Percentiles rank a stretch among this genome's conserved stretches.
These are phyloP conservation scores for Tipula vernalis DNA, from an alignment of 2,888 invertebrate genomes.

Conservation along the genomic window DNA sequence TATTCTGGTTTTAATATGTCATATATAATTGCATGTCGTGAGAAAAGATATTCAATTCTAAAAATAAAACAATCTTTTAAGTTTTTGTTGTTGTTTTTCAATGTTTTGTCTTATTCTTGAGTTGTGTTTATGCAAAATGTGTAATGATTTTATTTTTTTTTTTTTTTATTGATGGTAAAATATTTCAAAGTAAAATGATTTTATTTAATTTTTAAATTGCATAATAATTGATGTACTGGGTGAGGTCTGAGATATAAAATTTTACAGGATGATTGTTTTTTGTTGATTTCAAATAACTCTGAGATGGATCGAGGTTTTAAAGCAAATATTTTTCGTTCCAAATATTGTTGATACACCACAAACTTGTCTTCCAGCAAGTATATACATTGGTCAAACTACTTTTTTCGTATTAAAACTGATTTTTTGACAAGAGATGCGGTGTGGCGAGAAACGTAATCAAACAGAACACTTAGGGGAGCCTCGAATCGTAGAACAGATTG, in stretches of 20 bases:
- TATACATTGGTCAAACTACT: too few species aligned
- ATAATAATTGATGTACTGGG: background rate
- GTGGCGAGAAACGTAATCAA: too few species aligned
- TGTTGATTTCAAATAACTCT: too few species aligned
- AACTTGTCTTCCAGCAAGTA: too few species aligned
- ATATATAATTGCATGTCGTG: conserved; percentile 8
- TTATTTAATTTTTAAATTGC: background rate
- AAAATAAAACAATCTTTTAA: conserved; percentile 4
- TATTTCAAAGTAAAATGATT: background rate
- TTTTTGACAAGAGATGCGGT: too few species aligned
- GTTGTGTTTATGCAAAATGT: background rate
- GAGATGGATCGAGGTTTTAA: too few species aligned
- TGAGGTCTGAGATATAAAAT: background rate
- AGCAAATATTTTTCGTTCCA: too few species aligned
- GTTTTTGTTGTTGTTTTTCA: background rate
- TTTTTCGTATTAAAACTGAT: too few species aligned
- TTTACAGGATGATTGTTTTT: too few species aligned
- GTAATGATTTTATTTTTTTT: background rate
- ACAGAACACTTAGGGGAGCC: too few species aligned
- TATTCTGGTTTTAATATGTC: conserved; percentile 1
- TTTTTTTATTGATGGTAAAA: background rate
- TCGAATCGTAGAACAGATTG: too few species aligned
- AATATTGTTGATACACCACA: too few species aligned
- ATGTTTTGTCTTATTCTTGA: background rate
- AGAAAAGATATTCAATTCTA: conserved; percentile 6